Evolutionary conservation across 2,113 vertebrate genomes (phyloP).

Genomic region (Empidonax alnorum): DNA sequence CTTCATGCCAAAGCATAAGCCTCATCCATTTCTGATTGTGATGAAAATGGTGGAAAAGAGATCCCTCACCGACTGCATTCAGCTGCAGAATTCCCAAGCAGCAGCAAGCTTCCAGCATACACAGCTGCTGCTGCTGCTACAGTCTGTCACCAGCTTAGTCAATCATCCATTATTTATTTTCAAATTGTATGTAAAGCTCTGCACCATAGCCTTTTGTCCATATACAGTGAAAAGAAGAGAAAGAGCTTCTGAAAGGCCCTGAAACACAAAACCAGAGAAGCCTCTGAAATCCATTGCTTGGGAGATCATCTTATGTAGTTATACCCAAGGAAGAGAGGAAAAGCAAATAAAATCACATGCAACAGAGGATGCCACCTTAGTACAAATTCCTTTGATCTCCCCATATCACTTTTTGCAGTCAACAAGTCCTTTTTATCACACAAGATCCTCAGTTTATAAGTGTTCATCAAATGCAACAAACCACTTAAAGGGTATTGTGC

Average conservation of each 20-base stretch:
- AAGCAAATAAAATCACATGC: background rate
- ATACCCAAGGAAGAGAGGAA: background rate
- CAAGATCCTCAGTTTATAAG: background rate
- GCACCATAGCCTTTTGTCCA: background rate
- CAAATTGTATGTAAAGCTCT: conserved; percentile 21
- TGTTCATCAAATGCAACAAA: background rate
- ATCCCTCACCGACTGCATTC: background rate
- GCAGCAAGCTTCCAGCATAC: background rate
- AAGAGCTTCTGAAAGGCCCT: background rate
- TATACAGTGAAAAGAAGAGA: background rate
- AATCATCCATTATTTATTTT: conserved; percentile 67
- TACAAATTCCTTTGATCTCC: background rate
- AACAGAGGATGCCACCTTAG: background rate
- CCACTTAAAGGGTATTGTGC: too few relatives aligned
- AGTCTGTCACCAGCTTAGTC: conserved; percentile 42
- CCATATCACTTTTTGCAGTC: background rate
- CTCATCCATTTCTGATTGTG: background rate
- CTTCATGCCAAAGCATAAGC: background rate
- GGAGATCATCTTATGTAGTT: background rate
- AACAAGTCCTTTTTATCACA: background rate
- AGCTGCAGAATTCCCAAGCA: conserved; percentile 22
- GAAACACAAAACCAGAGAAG: background rate
- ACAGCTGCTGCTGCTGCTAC: conserved; percentile 43
- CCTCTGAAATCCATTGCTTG: background rate
- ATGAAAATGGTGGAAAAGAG: background rate